Percentiles rank a stretch among this genome's conserved stretches.
Conservation (phyloP, 2,888 invertebrate species). For the Eurois occulta region DNA sequence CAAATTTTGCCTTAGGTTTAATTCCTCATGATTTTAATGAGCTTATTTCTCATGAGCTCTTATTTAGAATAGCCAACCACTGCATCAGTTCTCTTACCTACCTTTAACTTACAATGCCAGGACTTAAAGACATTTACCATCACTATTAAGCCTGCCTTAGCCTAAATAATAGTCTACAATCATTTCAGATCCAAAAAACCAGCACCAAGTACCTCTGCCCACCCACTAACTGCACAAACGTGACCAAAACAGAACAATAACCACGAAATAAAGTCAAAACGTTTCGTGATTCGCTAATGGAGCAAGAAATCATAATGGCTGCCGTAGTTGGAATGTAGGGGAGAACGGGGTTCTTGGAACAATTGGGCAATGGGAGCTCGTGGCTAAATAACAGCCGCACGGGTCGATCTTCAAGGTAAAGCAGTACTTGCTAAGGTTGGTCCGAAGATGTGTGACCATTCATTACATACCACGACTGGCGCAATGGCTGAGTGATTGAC, state of each 20-base stretch:
- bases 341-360: not conserved
- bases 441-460: not conserved
- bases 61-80: not conserved
- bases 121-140: not conserved
- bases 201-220: not conserved
- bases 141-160: not conserved
- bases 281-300: constrained; percentile 58
- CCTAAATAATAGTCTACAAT: constrained; percentile 1
- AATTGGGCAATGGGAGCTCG: not conserved
- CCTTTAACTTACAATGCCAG: not conserved
- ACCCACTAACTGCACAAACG: constrained; percentile 34
- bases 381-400: not conserved
- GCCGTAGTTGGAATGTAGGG: constrained; percentile 41
- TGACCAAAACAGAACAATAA: constrained; percentile 49
- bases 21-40: not conserved
- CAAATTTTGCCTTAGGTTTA: not conserved
- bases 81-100: not conserved
- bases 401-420: not conserved
- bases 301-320: constrained; percentile 60
- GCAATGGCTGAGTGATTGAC: not conserved
- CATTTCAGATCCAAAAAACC: not conserved
- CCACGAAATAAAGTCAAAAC: constrained; percentile 35
- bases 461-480: not conserved
- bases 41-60: not conserved
- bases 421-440: not conserved